A percentile compares a stretch with the other conserved stretches of the same genome.
These are phyloP conservation scores for Platycheirus rosarum DNA, from an alignment of 2,888 invertebrate species.

Conservation along the genomic window DNA sequence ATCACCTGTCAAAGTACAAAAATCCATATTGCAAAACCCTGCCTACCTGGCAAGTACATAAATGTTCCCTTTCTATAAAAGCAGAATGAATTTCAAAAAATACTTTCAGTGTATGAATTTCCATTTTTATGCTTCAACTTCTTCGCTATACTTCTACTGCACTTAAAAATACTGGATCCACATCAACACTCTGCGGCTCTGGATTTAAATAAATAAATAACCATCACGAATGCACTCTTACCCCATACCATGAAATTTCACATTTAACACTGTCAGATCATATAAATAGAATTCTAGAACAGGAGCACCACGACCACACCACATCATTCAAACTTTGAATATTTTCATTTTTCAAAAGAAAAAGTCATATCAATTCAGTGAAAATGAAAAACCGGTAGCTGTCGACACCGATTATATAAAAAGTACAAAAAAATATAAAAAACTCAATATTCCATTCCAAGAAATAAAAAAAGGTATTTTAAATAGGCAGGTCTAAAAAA, in stretches of 20 bases:
- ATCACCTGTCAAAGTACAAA: too few species aligned
- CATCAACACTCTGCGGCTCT: too few species aligned
- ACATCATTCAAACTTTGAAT: conserved; percentile 19
- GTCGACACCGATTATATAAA: conserved; percentile 46
- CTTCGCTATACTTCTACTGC: conserved; percentile 32
- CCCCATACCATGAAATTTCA: conserved; percentile 47
- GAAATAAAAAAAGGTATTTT: conserved; percentile 9
- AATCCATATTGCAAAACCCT: too few species aligned
- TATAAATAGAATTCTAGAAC: conserved; percentile 31
- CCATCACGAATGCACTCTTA: conserved; percentile 25
- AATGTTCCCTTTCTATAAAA: background rate
- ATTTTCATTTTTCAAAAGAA: conserved; percentile 21
- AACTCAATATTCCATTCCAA: conserved; percentile 21
- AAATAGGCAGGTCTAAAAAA: background rate
- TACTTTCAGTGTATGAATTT: conserved; percentile 3
- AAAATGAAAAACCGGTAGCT: conserved; percentile 51
- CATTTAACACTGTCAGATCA: background rate
- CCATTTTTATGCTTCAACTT: conserved; percentile 2
- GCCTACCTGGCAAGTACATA: too few species aligned
- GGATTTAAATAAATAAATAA: conserved; percentile 34
- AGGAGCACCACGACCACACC: conserved; percentile 4
- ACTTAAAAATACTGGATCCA: conserved; percentile 33
- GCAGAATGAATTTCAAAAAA: too few species aligned
- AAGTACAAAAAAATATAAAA: background rate
- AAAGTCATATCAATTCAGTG: conserved; percentile 22